Evolutionary conservation across 2,888 invertebrate genomes (phyloP), one percentile per base, ranked within the genome.

Genomic region (Nebria salina): DNA sequence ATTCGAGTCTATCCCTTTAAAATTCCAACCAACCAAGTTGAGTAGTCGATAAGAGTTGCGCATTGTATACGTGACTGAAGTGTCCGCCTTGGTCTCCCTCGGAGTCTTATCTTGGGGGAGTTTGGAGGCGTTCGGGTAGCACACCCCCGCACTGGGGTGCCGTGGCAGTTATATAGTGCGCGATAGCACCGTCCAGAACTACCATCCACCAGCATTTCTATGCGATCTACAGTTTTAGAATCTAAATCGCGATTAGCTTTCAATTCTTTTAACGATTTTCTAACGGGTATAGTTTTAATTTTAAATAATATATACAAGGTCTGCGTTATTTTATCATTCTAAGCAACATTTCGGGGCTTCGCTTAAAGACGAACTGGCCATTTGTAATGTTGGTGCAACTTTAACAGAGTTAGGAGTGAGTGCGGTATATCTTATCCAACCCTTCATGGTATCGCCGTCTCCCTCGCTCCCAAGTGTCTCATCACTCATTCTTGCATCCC

Each of bases 401-500:
- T 70, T 70, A 70, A 70, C 43, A 64, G 54, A 9, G 54, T 68
- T 75, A n/a, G 20, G 79, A 74, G 74, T 43, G 73, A 73, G 43
- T 4, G 25, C 54, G 73, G 76, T 81, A 76, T 81, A 81, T 81
- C 81, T 81, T 81, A 81, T 81, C 81, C 81, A 81, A 81, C 81
- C 81, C 81, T 81, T 81, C 81, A 81, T 76, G 72, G 76, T 72
- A 43, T 43, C n/a, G 25, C 76, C 20, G 2, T 76, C 81, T 81
- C 81, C 65, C 76, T 76, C 34, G 65, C 76, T 81, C 81, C 81
- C 81, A 81, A 81, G 81, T 76, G 81, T 81, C 81, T 81, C 81
- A 81, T 81, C 81, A 81, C 76, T 81, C 81, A 81, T 81, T 81
- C 81, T 81, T 81, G 81, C 81, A 81, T 76, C 81, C 81, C 81